These are phyloP conservation scores for Philonicus albiceps DNA, from an alignment of 2,888 invertebrate genomes.

Conservation along the genomic window DNA sequence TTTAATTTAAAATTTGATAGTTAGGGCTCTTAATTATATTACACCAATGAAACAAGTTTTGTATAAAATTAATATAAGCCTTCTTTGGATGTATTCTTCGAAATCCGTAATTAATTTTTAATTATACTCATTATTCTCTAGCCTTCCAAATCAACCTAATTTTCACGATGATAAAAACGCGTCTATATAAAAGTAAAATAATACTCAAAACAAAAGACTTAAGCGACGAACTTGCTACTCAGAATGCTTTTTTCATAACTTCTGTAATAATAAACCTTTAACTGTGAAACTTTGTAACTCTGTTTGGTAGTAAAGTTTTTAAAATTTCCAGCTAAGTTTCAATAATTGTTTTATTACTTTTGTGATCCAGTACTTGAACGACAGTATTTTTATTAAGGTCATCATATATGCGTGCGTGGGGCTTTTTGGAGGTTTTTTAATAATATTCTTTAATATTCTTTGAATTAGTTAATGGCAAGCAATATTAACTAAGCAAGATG, in stretches of 20 bases:
- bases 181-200: not conserved
- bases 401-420: not conserved
- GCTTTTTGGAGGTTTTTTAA: not conserved
- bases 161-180: not conserved
- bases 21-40: too few relatives aligned
- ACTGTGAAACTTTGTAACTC: not conserved
- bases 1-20: not conserved
- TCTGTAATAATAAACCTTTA: not conserved
- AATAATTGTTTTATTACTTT: not conserved
- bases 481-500: too few relatives aligned
- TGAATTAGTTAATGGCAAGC: too few relatives aligned
- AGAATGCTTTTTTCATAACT: not conserved
- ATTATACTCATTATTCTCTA: not conserved
- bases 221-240: not conserved
- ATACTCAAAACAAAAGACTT: not conserved
- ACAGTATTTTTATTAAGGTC: not conserved
- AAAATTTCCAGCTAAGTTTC: not conserved
- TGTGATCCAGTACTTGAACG: not conserved
- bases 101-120: not conserved
- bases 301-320: not conserved
- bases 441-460: not conserved
- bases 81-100: too few relatives aligned
- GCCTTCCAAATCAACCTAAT: not conserved
- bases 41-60: too few relatives aligned
- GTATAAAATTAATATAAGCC: too few relatives aligned